phyloP scores from a whole-genome alignment of 2,113 vertebrate species.

The Pseudopipra pipra region DNA sequence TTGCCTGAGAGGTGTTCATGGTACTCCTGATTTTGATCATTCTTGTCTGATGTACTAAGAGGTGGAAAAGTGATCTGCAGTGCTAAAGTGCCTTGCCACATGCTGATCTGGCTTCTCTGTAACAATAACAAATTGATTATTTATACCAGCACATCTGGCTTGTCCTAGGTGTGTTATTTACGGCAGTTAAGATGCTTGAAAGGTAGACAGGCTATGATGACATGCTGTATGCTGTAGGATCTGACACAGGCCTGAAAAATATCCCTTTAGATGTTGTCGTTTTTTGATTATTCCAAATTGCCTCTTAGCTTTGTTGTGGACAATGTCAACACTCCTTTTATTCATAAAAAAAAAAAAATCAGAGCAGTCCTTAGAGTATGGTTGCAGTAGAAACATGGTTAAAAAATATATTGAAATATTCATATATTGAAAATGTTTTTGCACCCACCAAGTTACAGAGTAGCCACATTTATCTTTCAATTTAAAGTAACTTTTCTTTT shows the following conservation, averaged over 20 bases:
- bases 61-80: background rate
- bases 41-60: background rate
- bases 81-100: background rate
- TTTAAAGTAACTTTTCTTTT: background rate
- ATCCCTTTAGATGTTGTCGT: background rate
- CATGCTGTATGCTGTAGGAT: background rate
- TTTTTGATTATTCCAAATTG: background rate
- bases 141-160: conserved; percentile 4
- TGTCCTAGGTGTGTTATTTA: background rate
- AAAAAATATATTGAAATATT: background rate
- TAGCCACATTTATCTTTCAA: background rate
- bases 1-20: background rate
- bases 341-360: background rate
- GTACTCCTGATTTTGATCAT: background rate
- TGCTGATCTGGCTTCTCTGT: background rate
- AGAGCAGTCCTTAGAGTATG: background rate
- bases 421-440: background rate
- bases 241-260: background rate
- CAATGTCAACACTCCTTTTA: background rate
- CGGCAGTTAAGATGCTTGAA: background rate
- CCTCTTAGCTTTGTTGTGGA: background rate
- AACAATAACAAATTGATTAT: background rate
- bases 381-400: background rate
- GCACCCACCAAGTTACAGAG: background rate
- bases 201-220: background rate